Evolutionary conservation across 1,140 invertebrate species (phyloP).

Genomic region (Drosophila saltans): DNA sequence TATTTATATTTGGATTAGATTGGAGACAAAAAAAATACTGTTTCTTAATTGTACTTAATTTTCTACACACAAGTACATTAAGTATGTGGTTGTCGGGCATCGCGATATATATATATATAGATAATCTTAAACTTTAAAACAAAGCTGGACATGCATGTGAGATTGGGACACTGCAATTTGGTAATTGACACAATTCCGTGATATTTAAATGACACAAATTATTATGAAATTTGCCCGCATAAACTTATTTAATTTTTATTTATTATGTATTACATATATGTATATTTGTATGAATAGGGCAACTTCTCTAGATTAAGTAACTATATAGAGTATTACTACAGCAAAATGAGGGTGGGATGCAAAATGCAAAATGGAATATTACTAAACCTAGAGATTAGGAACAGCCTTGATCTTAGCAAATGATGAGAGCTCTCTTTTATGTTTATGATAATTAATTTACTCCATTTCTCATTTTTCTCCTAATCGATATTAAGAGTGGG

Average conservation of each 20-base stretch:
- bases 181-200: neutral
- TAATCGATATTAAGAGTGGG: conserved; percentile 47
- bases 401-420: conserved; percentile 5
- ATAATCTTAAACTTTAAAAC: too few relatives aligned
- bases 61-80: too few relatives aligned
- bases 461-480: conserved; percentile 11
- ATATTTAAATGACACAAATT: too few relatives aligned
- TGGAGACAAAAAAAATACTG: too few relatives aligned
- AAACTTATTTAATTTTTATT: too few relatives aligned
- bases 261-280: neutral
- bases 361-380: neutral
- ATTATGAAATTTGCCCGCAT: too few relatives aligned
- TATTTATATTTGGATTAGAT: too few relatives aligned
- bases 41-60: too few relatives aligned
- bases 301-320: conserved; percentile 3
- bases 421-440: neutral
- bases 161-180: too few relatives aligned
- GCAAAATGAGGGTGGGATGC: neutral
- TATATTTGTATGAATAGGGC: neutral
- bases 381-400: conserved; percentile 2
- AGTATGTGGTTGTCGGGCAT: too few relatives aligned
- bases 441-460: neutral
- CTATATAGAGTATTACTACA: neutral
- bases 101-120: too few relatives aligned
- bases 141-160: too few relatives aligned